Evolutionary conservation across 2,797 vertebrate genomes (phyloP).

Genomic region (Hafferia zeledoni): DNA sequence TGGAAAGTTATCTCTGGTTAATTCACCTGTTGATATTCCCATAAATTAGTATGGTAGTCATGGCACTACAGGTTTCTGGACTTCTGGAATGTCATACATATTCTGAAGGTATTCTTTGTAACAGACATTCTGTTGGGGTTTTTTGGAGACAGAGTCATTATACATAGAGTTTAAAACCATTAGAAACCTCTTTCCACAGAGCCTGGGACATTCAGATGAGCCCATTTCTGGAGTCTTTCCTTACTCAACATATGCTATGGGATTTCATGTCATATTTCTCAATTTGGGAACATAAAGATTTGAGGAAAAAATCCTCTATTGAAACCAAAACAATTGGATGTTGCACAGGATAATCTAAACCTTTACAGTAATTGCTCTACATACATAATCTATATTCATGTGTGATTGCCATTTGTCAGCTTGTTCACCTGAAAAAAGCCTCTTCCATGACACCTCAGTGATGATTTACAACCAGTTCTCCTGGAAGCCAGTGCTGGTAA

Average conservation of each 20-base stretch:
- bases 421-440: background rate
- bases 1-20: background rate
- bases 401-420: fast-evolving
- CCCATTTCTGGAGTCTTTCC: background rate
- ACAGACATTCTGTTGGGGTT: background rate
- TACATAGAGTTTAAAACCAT: background rate
- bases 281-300: background rate
- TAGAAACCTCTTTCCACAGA: background rate
- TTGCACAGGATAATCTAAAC: background rate
- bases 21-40: background rate
- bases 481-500: background rate
- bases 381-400: background rate
- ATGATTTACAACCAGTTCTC: background rate
- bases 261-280: background rate
- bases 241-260: background rate
- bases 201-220: background rate
- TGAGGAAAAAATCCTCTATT: background rate
- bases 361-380: background rate
- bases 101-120: background rate
- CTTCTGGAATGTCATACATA: background rate
- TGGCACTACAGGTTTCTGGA: background rate
- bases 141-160: background rate
- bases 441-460: background rate
- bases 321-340: background rate
- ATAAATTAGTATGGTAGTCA: background rate